Evolutionary conservation across 2,113 vertebrate species (phyloP), one percentile per base, ranked within the genome.

Genomic region (Micromys minutus): DNA sequence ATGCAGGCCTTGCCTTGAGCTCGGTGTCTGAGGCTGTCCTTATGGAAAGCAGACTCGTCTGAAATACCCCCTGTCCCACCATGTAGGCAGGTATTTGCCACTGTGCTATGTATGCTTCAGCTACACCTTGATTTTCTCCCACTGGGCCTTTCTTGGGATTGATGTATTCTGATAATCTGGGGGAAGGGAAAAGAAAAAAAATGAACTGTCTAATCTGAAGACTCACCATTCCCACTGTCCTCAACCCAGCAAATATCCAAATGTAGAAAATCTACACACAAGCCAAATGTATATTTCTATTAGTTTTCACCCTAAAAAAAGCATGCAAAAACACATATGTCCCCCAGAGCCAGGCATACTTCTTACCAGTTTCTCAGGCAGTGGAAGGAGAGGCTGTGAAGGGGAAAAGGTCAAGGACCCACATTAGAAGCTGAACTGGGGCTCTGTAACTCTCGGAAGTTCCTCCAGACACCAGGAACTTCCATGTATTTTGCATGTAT

Each of bases 271-370:
- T 52, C 24, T 26, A 22, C 24, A 81, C 47, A 39, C 83, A 74
- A 92, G 61, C 21, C 39, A 80, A 87, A 74, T 84, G 65, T 0
- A 21, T 17, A 31, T 81, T 89, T 92, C 50, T 94, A 36, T 89
- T n/a, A 59, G 10, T 4, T 29, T 80, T 93, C 24, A 26, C 50
- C 34, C 34, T 94, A 85, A 67, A 69, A 65, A n/a, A 94, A 76
- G 57, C 29, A 15, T 86, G 17, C 45, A 45, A 57, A 69, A 76
- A 29, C 31, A 4, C 42, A 6, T 1, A 5, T 11, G 72, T 21
- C 31, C 50, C 6, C 11, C 3, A 19, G 26, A 22, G 26, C n/a
- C 31, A 17, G 26, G 0, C 0, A 0, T 47, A 57, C 26, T 45
- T 1, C 16, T 47, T 34, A 29, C 1, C n/a, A 8, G 12, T 55